Base-by-base conservation (phyloP, 2,797 vertebrate genomes). In the Pseudopleuronectes americanus region DNA sequence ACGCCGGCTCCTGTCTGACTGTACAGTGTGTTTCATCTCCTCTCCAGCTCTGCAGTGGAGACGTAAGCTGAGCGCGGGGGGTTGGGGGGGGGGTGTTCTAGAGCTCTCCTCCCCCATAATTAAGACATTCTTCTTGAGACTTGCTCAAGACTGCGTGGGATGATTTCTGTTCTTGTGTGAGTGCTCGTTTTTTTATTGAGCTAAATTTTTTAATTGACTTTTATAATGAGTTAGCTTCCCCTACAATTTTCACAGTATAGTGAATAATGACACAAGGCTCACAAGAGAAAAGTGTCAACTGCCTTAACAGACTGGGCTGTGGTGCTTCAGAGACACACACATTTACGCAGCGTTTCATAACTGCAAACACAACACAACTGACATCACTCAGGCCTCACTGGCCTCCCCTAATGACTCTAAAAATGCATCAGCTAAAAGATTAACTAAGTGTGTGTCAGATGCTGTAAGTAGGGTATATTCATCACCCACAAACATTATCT, bases 341-440 rank as follows among this genome's bases (percentile, higher is more conserved):
- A 62, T 83, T 74, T 57, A 54, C 62, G 69, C 57, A 12, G 45
- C 52, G 58, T 87, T 87, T 84, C 72, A 66, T 76, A 85, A 84
- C 79, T 74, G 68, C 57, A 71, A 80, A 79, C 55, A 68, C 31
- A 68, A 77, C 41, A 64, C 60, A n/a, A n/a, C 64, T 84, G 69
- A 76, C 71, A 76, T 89, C 68, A 80, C 64, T n/a, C 19, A 68
- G 64, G 41, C 45, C 57, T 63, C 54, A 19, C 57, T 64, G 63
- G 17, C 57, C 64, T 68, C 26, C 66, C 16, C 7, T 64, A 33
- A 57, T 49, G 48, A 59, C 48, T 67, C 21, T 38, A 12, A 49
- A 71, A 67, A 65, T 14, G 36, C 24, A 71, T 68, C 31, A 7
- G 61, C 67, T 74, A 57, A 74, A 66, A 53, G 13, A 73, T 22